These are phyloP conservation scores for Trachelus iudaicus DNA, from an alignment of 2,888 invertebrate genomes.

Conservation along the genomic window DNA sequence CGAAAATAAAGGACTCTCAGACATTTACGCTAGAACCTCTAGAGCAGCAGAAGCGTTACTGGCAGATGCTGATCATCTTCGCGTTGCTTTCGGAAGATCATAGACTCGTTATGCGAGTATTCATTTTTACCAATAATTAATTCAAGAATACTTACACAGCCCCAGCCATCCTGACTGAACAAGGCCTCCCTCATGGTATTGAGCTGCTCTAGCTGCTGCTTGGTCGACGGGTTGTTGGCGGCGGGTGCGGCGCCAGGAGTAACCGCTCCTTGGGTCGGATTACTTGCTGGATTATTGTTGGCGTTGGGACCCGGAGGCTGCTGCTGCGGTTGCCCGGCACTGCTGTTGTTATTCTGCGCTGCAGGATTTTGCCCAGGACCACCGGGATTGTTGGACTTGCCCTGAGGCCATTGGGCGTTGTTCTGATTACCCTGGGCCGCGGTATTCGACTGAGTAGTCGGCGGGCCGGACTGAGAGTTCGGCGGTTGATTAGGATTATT, in stretches of 20 bases:
- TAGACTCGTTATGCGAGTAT: slow-evolving; percentile 15
- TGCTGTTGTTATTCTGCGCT: slow-evolving; percentile 57
- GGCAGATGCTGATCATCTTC: background rate
- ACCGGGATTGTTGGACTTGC: slow-evolving; percentile 56
- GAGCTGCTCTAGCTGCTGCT: slow-evolving; percentile 86
- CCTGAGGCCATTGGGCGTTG: slow-evolving; percentile 58
- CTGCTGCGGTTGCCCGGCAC: slow-evolving; percentile 43
- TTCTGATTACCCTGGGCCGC: slow-evolving; percentile 55
- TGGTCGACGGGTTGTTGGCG: slow-evolving; percentile 73
- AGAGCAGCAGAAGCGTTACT: background rate
- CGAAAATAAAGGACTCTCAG: background rate
- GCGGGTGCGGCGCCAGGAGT: slow-evolving; percentile 63
- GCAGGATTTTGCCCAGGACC: slow-evolving; percentile 53
- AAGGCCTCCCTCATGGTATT: slow-evolving; percentile 92
- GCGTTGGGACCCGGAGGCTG: slow-evolving; percentile 52
- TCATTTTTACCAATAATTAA: background rate
- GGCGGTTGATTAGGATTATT: slow-evolving; percentile 67
- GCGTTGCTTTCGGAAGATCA: background rate
- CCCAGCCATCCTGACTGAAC: slow-evolving; percentile 94
- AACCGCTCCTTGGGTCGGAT: slow-evolving; percentile 43
- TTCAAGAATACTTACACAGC: slow-evolving; percentile 76
- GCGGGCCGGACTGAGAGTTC: slow-evolving; percentile 67
- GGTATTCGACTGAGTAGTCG: slow-evolving; percentile 65
- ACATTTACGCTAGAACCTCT: background rate
- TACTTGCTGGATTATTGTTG: slow-evolving; percentile 54